phyloP scores from a whole-genome alignment of 2,888 invertebrate species.

The Nezara viridula region DNA sequence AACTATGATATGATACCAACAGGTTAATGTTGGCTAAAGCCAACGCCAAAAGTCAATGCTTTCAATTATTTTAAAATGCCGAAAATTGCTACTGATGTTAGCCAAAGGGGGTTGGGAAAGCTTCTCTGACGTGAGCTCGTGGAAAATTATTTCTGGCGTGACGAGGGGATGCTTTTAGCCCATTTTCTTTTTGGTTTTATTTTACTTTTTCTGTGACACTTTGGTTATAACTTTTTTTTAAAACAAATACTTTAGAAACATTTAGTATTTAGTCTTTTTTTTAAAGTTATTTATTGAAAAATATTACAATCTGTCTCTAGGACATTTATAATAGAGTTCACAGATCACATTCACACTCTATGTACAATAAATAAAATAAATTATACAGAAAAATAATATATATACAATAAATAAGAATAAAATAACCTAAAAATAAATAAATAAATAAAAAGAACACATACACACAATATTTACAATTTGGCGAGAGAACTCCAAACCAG shows the following conservation, averaged over 20 bases:
- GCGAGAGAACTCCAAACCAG: no score
- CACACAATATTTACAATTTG: no score
- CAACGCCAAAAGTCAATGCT: neutral
- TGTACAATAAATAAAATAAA: no score
- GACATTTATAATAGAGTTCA: no score
- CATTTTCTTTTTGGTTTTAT: neutral
- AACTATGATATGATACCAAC: neutral
- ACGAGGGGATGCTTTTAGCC: slow-evolving; percentile 24
- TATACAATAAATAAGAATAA: no score
- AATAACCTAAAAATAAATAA: no score
- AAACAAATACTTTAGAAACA: neutral
- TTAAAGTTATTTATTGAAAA: no score
- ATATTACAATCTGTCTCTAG: no score
- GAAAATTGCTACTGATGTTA: slow-evolving; percentile 27
- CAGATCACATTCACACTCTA: no score
- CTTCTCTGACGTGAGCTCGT: neutral
- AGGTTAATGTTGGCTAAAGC: neutral
- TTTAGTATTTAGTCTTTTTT: no score
- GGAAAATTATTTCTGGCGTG: slow-evolving; percentile 19
- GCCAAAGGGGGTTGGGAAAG: neutral
- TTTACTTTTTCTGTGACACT: neutral
- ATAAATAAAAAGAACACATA: no score
- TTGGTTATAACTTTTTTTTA: neutral
- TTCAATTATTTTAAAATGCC: slow-evolving; percentile 38
- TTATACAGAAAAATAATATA: no score